phyloP scores from a whole-genome alignment of 30 jellyfish, hydroid and myxozoan genomes.

The Chrysaora quinquecirrha region DNA sequence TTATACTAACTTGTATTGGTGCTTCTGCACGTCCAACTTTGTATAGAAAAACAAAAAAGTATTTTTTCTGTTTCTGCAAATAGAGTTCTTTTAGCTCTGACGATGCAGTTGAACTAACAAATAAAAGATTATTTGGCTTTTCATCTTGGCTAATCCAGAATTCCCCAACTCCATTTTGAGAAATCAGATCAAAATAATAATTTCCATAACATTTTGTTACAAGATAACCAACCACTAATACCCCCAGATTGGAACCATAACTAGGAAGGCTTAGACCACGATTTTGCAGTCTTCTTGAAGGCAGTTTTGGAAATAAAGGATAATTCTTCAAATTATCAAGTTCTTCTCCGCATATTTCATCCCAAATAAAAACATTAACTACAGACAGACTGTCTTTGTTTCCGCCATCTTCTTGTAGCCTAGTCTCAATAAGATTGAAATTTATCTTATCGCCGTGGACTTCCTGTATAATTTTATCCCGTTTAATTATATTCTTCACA shows the following conservation, averaged over 20 bases:
- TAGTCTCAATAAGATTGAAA: neutral
- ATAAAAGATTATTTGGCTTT: conserved; percentile 23
- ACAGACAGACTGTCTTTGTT: conserved; percentile 12
- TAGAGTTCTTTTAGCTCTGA: neutral
- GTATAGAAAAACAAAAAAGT: conserved; percentile 60
- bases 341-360: conserved; percentile 80
- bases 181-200: conserved; percentile 24
- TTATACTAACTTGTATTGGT: neutral
- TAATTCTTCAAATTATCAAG: conserved; percentile 52
- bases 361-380: conserved; percentile 74
- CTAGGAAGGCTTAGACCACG: conserved; percentile 39
- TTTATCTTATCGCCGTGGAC: neutral
- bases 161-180: conserved; percentile 46
- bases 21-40: conserved; percentile 25
- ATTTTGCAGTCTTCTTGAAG: conserved; percentile 43
- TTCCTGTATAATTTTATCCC: neutral
- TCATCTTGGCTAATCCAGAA: conserved; percentile 65
- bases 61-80: conserved; percentile 26
- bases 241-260: conserved; percentile 54
- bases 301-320: conserved; percentile 90
- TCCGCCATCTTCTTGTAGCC: conserved; percentile 16
- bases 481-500: no score
- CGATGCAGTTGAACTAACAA: conserved; percentile 20
- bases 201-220: conserved; percentile 39
- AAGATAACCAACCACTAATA: conserved; percentile 74